Percentiles rank a stretch among this genome's conserved stretches.
Conservation (phyloP, 2,113 vertebrate genomes). For the Atrichornis clamosus region DNA sequence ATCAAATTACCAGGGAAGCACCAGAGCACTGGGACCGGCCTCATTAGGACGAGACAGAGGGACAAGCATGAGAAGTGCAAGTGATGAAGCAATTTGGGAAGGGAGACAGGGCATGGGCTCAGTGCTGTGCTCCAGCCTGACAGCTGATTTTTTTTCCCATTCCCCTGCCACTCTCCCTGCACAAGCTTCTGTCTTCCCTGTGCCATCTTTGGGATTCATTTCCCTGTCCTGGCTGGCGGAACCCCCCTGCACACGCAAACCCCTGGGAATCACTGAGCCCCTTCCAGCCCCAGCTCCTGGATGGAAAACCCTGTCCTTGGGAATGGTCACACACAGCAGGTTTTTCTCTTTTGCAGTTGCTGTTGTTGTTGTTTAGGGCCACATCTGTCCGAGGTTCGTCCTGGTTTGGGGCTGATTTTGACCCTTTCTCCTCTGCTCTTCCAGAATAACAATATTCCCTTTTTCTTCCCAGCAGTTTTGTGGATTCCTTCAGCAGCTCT, state of each 20-base stretch:
- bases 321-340: fast-evolving
- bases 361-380: not conserved
- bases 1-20: not conserved
- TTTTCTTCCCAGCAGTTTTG: slow-evolving; percentile 49
- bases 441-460: slow-evolving; percentile 29
- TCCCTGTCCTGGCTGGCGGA: not conserved
- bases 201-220: not conserved
- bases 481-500: slow-evolving; percentile 44
- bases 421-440: not conserved
- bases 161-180: not conserved
- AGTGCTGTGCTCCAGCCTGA: not conserved
- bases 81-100: not conserved
- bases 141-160: fast-evolving
- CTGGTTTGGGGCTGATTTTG: not conserved
- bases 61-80: not conserved
- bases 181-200: not conserved
- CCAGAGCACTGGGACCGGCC: not conserved
- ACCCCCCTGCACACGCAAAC: not conserved
- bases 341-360: not conserved
- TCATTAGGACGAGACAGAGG: not conserved
- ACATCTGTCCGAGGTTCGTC: not conserved
- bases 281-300: not conserved
- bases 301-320: not conserved
- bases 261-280: not conserved
- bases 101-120: not conserved